Evolutionary conservation across 2,888 invertebrate genomes (phyloP).

Genomic region (Cephus pulcher): DNA sequence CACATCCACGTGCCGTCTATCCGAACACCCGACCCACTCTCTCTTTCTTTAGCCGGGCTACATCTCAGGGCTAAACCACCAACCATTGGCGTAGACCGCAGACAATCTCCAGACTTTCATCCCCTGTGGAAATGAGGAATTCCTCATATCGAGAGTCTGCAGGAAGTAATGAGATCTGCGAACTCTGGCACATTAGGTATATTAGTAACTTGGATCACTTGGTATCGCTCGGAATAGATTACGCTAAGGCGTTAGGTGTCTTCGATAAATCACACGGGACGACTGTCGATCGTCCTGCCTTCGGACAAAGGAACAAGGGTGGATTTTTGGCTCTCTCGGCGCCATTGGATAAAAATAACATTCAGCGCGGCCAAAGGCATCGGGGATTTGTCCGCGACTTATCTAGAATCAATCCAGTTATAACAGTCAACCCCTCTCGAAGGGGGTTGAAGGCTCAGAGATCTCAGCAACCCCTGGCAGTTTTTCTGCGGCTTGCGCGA

Average conservation of each 20-base stretch:
- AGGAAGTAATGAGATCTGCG: background rate
- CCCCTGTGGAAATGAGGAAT: background rate
- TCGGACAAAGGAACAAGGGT: background rate
- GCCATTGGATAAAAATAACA: slow-evolving; percentile 48
- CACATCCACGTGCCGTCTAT: slow-evolving; percentile 26
- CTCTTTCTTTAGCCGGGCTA: slow-evolving; percentile 1
- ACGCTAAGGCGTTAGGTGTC: background rate
- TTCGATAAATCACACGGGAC: background rate
- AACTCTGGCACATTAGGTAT: background rate
- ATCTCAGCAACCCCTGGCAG: slow-evolving; percentile 12
- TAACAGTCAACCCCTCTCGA: slow-evolving; percentile 31
- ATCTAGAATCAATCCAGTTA: slow-evolving; percentile 59
- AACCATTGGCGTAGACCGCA: slow-evolving; percentile 12
- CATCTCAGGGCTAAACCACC: slow-evolving; percentile 17
- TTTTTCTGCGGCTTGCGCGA: background rate
- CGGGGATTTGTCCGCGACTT: slow-evolving; percentile 55
- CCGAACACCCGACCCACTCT: slow-evolving; percentile 10
- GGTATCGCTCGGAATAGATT: background rate
- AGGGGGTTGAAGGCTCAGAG: slow-evolving; percentile 24
- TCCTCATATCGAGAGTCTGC: background rate
- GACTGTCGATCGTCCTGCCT: background rate
- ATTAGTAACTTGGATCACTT: background rate
- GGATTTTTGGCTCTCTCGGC: slow-evolving; percentile 21
- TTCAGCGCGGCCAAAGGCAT: slow-evolving; percentile 33
- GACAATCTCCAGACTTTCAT: background rate